Base-by-base conservation (phyloP, 1,140 invertebrate genomes). In the Dinothrombium tinctorium region DNA sequence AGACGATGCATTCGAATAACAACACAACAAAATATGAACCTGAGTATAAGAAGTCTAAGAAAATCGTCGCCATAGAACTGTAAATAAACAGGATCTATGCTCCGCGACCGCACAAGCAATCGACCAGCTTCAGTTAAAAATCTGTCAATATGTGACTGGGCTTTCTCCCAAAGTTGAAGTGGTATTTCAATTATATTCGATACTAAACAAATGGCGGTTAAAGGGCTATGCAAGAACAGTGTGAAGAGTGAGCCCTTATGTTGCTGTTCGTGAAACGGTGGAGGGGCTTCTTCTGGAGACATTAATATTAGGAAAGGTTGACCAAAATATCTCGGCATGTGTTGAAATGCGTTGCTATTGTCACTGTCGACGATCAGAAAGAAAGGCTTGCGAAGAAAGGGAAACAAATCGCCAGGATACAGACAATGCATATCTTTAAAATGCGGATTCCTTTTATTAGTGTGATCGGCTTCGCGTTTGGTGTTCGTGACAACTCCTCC, bases 51-150 rank as follows among this genome's bases (percentile, higher is more conserved):
- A 36, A 86, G 64, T 40, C 84, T 71, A 43, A 92, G 65, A 61
- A 92, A 92, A 54, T 92, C 83, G 59, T 92, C 86, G 17, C 81
- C 80, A 59, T 89, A 79, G 61, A 92, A 90, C 57, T 78, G 70
- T 41, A 82, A 61, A 56, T 78, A 78, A 38, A 72, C 73, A 23
- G 70, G 63, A 60, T 83, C 79, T 80, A 84, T 71, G 45, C 54
- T 57, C 58, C 80, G 69, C 50, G 74, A 76, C 48, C 78, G 65
- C 24, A 73, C 72, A 46, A 90, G 69, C 28, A 89, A 65, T 49
- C 74, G 68, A 46, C 76, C 75, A 19, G 82, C 79, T 63, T 92
- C 84, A 17, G 73, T 71, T 56, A 89, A 72, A 58, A 92, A 92
- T 43, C 75, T 69, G 60, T 89, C 80, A 33, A 92, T 71, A 59